Percentiles rank a stretch among this genome's conserved stretches.
These are phyloP conservation scores for Kryphioiulus occultus DNA, from an alignment of 2,888 invertebrate species.

Conservation along the genomic window DNA sequence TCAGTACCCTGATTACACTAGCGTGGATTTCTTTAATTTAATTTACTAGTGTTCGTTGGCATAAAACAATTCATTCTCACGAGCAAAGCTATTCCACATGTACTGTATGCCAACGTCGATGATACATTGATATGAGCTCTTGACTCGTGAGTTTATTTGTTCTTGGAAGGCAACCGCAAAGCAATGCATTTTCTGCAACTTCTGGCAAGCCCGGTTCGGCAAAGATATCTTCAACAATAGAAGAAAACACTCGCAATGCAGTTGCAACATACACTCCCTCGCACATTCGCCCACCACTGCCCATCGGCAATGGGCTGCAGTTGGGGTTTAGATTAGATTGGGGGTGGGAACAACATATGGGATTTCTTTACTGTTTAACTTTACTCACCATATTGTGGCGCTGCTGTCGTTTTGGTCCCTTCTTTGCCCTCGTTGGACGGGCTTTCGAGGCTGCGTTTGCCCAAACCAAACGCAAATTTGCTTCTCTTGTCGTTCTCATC, in stretches of 20 bases:
- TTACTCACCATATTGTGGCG: constrained; percentile 31
- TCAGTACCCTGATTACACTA: too few species aligned
- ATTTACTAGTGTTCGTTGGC: too few species aligned
- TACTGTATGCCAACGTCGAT: background rate
- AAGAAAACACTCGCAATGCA: background rate
- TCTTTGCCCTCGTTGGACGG: background rate
- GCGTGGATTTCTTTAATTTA: too few species aligned
- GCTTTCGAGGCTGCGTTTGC: constrained; percentile 41
- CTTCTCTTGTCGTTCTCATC: constrained; percentile 46
- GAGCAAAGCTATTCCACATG: too few species aligned
- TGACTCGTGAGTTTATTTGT: background rate
- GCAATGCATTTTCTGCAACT: background rate
- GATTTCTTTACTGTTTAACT: too few species aligned
- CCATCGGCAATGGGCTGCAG: background rate
- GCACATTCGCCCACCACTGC: background rate
- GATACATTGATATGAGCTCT: background rate
- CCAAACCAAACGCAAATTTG: constrained; percentile 45
- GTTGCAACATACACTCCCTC: background rate
- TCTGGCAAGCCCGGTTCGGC: background rate
- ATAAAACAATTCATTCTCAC: background rate
- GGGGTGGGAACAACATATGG: too few species aligned
- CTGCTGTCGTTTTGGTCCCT: constrained; percentile 28
- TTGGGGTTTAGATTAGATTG: too few species aligned
- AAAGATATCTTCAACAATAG: background rate
- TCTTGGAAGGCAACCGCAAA: background rate